Evolutionary conservation across 2,888 invertebrate genomes (phyloP), one percentile per base, ranked within the genome.

Genomic region (Clostera curtula): DNA sequence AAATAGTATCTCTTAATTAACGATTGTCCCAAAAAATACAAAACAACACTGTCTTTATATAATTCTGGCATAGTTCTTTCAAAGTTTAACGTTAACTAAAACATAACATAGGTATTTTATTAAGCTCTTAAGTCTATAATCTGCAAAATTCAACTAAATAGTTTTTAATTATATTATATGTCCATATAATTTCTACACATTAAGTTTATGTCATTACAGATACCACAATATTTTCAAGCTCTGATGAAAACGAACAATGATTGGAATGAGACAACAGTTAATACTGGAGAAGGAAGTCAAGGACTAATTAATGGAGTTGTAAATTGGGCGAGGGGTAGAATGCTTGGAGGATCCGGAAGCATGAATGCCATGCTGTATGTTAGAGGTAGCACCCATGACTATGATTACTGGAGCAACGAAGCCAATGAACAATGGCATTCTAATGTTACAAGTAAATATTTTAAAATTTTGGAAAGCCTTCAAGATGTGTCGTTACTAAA

Each of bases 391-490:
- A 4, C 12, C 8, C 5, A 13, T 9, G 22, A 22, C 13, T 22
- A 8, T 13, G 13, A 9, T 2, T 13, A 6, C 6, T 22, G 22
- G 22, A 13, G 13, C 13, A n/a, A 22, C 8, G 13, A 12, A 9
- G 22, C 13, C 13, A 22, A 22, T 13, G 7, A 22, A 3, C 5
- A 12, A 4, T 22, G 22, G 22, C 22, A 22, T 8, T 13, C 22
- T 5, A 8, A 22, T 13, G 9, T 8, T 5, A 22, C 22, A 5
- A 12, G 10, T 11, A 9, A 27, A 8, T 87, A 84, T 43, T 84
- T 76, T 5, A 75, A 72, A 12, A 87, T 86, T 46, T 70, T 75
- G 1, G 83, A 88, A 57, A 76, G 73, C 32, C 42, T 71, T 4
- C 65, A 73, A 37, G 53, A 64, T 16, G 6, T 32, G 25, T 11